Evolutionary conservation across 2,113 vertebrate species (phyloP), one percentile per base, ranked within the genome.

Genomic region (Lanius ludovicianus): DNA sequence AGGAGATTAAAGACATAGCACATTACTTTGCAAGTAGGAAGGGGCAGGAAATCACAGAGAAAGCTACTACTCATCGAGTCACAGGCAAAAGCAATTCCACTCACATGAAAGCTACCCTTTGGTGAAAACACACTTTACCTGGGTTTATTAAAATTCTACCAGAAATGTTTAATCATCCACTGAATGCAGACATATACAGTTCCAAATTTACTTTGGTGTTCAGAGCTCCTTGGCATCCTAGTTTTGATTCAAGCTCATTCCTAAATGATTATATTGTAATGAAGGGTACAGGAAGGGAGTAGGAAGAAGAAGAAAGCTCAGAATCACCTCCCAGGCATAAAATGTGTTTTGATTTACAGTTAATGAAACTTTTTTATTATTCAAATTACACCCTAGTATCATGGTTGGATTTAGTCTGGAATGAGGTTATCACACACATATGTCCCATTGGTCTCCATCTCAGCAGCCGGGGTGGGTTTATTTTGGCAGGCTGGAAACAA

Each of bases 351-450:
- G 60, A 88, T 91, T 96, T 96, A 88, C 64, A 71, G 42, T 70
- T 96, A 93, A 95, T 87, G 75, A 85, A 96, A 78, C 42, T 39
- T 57, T 95, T 96, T 95, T 95, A 76, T 95, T 82, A 57, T 93
- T 69, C 69, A 87, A 94, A 93, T 97, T 95, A 69, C 62, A 93
- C 75, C 73, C 94, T 89, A 91, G 82, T 81, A 65, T 70, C 76
- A 46, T 88, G 74, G 55, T 20, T 90, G 68, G 68, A 65, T 94
- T 95, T 96, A 31, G 37, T 93, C 50, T 92, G 90, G 75, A 82
- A 91, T 86, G 67, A 89, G 92, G 77, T 95, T 91, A 90, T 95
- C 92, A 93, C 30, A 76, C 77, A 88, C 60, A 75, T 25, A 75
- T 76, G 67, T 75, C 84, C 77, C 24, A 52, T 62, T 84, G 63